Evolutionary conservation across 2,113 vertebrate genomes (phyloP).

Genomic region (Onychorhynchus coronatus): DNA sequence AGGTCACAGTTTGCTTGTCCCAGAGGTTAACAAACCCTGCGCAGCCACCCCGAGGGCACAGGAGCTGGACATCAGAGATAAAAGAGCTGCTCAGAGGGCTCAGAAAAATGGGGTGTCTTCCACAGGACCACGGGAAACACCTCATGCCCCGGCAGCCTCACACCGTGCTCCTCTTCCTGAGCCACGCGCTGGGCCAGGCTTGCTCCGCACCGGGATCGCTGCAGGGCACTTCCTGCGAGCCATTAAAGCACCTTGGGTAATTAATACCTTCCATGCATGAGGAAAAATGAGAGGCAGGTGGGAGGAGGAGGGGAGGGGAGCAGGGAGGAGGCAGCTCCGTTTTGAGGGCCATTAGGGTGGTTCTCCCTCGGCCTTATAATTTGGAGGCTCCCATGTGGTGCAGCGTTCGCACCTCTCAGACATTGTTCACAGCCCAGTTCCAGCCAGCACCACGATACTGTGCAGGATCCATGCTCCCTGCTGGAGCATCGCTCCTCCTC

Average conservation of each 20-base stretch:
- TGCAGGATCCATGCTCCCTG: not conserved
- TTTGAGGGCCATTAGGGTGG: not conserved
- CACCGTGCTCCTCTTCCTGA: not conserved
- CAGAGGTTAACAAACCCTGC: not conserved
- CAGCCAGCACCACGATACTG: fast-evolving
- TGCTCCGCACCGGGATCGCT: not conserved
- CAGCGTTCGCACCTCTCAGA: not conserved
- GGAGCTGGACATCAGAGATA: not conserved
- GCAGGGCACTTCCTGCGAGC: constrained; percentile 46
- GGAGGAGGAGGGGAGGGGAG: not conserved
- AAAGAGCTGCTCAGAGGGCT: not conserved
- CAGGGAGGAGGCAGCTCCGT: not conserved
- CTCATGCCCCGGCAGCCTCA: not conserved
- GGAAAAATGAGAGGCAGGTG: constrained; percentile 32
- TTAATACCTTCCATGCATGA: constrained; percentile 60
- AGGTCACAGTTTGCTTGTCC: not conserved
- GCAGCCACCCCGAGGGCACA: not conserved
- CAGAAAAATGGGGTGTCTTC: not conserved
- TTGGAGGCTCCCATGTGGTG: not conserved
- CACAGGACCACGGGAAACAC: not conserved
- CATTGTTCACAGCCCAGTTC: fast-evolving
- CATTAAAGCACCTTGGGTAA: not conserved
- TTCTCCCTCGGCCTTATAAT: fast-evolving
- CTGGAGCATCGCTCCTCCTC: not conserved
- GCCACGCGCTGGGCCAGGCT: not conserved